Evolutionary conservation across 2,113 vertebrate genomes (phyloP), one percentile per base, ranked within the genome.

Genomic region (Agapornis roseicollis): DNA sequence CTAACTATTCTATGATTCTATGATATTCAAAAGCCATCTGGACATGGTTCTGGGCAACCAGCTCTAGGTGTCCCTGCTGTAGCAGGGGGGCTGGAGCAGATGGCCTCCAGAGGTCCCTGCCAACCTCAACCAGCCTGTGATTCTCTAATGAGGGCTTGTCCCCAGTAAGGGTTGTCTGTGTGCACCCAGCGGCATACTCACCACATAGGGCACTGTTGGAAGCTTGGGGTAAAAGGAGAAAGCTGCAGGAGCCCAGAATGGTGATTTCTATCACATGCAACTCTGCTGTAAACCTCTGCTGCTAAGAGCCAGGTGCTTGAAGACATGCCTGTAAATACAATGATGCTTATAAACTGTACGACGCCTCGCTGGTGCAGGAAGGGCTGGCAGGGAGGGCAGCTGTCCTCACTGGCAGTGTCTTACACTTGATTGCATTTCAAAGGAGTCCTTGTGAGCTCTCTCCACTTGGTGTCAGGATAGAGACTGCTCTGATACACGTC

Each of bases 391-490:
- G n/a, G 29, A 0, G 0, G 3, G 49, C 37, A 53, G 22, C 3
- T 66, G 10, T 41, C 19, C 47, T 56, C 37, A 20, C 9, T 22
- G n/a, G 8, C 44, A 37, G 17, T 18, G n/a, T 55, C 19, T 19
- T 39, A 24, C 5, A 22, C 18, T 44, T 44, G 17, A 11, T 44
- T 0, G 3, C 14, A 18, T 79, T 89, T 82, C 70, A 58, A 49
- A 88, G 35, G 35, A 80, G 82, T 17, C 58, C 1, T 4, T 77
- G 66, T 89, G 74, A 91, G 16, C 23, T 85, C 41, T 80, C 52
- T 95, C 91, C 93, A 66, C 93, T 93, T 96, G 94, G 89, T 96
- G 93, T 97, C 96, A 96, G 95, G 74, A 46, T 80, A 80, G 89
- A 95, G 81, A 50, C 71, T 95, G 58, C 58, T 95, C 19, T 85